Evolutionary conservation across 2,888 invertebrate species (phyloP).

Genomic region (Brenthis hecate): DNA sequence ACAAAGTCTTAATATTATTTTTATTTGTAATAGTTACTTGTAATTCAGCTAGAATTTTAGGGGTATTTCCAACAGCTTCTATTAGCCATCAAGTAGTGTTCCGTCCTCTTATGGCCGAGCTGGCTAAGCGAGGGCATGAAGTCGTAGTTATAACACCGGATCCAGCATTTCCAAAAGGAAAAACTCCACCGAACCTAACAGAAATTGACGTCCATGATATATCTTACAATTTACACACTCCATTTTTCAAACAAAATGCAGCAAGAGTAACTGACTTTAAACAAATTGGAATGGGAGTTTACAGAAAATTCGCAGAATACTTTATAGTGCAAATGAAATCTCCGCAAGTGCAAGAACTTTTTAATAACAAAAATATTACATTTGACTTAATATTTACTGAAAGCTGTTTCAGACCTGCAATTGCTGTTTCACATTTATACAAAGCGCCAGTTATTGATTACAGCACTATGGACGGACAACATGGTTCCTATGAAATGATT

Average conservation of each 20-base stretch:
- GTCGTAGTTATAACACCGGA: constrained; percentile 57
- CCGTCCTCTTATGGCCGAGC: constrained; percentile 53
- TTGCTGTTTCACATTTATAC: constrained; percentile 45
- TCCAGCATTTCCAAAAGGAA: constrained; percentile 51
- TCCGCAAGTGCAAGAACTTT: constrained; percentile 26
- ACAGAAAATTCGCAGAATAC: neutral
- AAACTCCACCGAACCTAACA: constrained; percentile 49
- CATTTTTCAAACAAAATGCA: neutral
- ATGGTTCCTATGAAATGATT: constrained; percentile 34
- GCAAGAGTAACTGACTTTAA: neutral
- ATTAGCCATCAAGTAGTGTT: constrained; percentile 54
- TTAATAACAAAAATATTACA: constrained; percentile 27
- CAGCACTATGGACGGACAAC: constrained; percentile 48
- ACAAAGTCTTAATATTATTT: constrained; percentile 4
- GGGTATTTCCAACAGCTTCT: constrained; percentile 52
- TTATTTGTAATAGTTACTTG: constrained; percentile 1
- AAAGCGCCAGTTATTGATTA: constrained; percentile 49
- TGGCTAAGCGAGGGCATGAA: constrained; percentile 60
- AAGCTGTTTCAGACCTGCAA: constrained; percentile 39
- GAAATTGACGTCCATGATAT: constrained; percentile 55
- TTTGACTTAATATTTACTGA: constrained; percentile 52
- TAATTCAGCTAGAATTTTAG: constrained; percentile 52
- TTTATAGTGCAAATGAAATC: constrained; percentile 23
- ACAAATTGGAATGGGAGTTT: neutral
- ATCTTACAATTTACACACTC: constrained; percentile 5